phyloP scores from a whole-genome alignment of 2,113 vertebrate genomes.

The Ophthalmolycus amberensis region DNA sequence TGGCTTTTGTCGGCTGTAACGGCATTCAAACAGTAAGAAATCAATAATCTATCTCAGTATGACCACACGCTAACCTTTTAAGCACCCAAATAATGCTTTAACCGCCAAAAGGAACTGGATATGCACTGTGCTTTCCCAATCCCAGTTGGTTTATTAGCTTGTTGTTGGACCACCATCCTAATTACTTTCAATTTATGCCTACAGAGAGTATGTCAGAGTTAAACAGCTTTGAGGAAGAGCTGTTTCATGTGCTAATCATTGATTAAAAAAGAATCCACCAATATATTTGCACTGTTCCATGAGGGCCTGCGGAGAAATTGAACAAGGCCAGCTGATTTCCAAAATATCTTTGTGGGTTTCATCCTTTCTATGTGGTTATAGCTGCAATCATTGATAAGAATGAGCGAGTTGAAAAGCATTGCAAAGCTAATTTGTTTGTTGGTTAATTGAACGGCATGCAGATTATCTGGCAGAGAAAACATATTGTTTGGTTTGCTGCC shows the following conservation, averaged over 20 bases:
- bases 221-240: constrained; percentile 50
- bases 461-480: constrained; percentile 45
- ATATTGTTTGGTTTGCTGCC: constrained; percentile 39
- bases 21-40: constrained; percentile 56
- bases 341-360: constrained; percentile 38
- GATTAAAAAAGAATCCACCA: constrained; percentile 41
- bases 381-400: constrained; percentile 49
- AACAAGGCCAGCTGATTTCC: constrained; percentile 53
- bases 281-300: constrained; percentile 55
- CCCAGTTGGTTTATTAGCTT: constrained; percentile 51
- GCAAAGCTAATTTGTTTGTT: constrained; percentile 59
- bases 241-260: constrained; percentile 61
- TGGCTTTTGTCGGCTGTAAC: constrained; percentile 46
- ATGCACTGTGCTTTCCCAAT: constrained; percentile 39
- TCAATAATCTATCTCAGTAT: constrained; percentile 66
- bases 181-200: constrained; percentile 61
- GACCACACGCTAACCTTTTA: constrained; percentile 55
- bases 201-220: constrained; percentile 50
- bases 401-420: constrained; percentile 46
- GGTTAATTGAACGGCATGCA: constrained; percentile 42
- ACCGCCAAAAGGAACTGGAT: constrained; percentile 41
- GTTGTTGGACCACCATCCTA: constrained; percentile 48
- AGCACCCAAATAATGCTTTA: constrained; percentile 42
- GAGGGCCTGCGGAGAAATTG: constrained; percentile 21
- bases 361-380: constrained; percentile 35